Base-by-base conservation (phyloP, 1,140 invertebrate genomes). In the Vanessa atalanta region DNA sequence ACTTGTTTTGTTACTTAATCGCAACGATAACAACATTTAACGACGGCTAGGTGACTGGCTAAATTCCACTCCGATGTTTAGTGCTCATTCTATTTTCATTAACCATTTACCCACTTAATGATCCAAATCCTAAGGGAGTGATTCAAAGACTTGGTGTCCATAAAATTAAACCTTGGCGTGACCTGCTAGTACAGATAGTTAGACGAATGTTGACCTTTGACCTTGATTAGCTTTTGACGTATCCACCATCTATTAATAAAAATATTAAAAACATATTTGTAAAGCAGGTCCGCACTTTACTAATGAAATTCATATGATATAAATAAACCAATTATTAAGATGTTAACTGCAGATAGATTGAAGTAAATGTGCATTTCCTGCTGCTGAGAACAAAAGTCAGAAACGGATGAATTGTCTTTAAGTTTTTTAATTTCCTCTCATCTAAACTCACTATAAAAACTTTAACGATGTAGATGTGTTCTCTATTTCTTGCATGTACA, bases 41-140 rank as follows among this genome's bases (percentile, higher is more conserved):
- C 88, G 90, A 92, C 89, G 86, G 84, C 89, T 90, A 92, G 89
- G 90, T 92, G 90, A 92, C 90, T 92, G 86, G 90, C 90, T 79
- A 88, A 92, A 91, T 89, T 91, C 83, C 88, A 84, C 90, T 87
- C 81, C 85, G 88, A 91, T 92, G 89, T 92, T 92, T 92, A 92
- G 90, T 92, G 83, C 90, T 91, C 90, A 89, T 92, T 91, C 89
- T 88, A 86, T 91, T 92, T 92, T 92, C 90, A 92, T 92, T 92
- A 92, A 90, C 88, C 90, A 89, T 91, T 92, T 88, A 88, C 83
- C 86, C 89, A 91, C 89, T 92, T 92, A 92, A 92, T 92, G 90
- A 89, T 91, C 88, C 84, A 83, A 83, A 89, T 88, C 88, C 86
- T 88, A 82, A 85, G 86, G 87, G 85, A 88, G 83, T 88, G 82